Conservation (phyloP, 2,113 vertebrate species). For the Tachuris rubrigastra region DNA sequence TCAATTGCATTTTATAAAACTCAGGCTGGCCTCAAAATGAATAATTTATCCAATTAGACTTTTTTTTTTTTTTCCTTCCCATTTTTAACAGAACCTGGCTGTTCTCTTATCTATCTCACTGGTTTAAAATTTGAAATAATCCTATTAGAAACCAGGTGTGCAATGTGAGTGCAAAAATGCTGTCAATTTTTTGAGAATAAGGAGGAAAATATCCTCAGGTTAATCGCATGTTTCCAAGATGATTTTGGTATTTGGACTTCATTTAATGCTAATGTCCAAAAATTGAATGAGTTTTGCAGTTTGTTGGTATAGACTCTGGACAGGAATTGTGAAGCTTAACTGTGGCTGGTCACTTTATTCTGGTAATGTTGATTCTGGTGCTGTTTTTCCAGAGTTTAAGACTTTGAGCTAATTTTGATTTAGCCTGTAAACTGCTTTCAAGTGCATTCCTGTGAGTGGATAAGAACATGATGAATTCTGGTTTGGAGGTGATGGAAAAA, state of each 20-base stretch:
- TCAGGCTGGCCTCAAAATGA: background rate
- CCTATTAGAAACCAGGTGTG: background rate
- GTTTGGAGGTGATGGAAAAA: background rate
- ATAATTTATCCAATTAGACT: conserved; percentile 34
- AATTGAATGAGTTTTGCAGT: background rate
- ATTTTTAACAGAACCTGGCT: background rate
- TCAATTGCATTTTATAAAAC: conserved; percentile 27
- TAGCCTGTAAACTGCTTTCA: background rate
- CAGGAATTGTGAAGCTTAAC: background rate
- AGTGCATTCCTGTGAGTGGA: fast-evolving
- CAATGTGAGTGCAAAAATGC: background rate
- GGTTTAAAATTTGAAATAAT: conserved; percentile 28
- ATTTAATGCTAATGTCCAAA: background rate
- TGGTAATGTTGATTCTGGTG: background rate
- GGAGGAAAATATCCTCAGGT: background rate
- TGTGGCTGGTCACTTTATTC: background rate
- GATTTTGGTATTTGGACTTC: conserved; percentile 2
- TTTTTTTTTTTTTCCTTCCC: background rate
- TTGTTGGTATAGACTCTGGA: background rate
- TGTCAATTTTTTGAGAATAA: background rate
- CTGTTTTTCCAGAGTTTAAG: background rate
- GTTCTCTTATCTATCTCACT: background rate
- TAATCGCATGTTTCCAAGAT: background rate
- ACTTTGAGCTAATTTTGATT: background rate
- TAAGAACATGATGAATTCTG: background rate